phyloP scores from a whole-genome alignment of 2,888 invertebrate genomes.

The Graphium colonna region DNA sequence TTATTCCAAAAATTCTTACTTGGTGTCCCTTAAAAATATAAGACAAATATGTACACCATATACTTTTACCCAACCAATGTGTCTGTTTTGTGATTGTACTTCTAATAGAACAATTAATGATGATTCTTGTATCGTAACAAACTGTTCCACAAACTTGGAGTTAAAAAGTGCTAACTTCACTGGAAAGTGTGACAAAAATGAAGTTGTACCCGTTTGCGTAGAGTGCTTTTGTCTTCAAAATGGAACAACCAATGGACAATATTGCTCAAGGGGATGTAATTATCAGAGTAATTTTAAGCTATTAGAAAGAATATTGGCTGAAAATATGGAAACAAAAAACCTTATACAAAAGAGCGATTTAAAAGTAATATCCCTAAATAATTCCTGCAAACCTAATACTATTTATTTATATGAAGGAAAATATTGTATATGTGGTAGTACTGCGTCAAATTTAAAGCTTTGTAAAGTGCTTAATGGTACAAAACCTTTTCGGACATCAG shows the following conservation, averaged over 20 bases:
- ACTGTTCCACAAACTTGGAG: constrained; percentile 45
- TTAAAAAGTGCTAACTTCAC: constrained; percentile 37
- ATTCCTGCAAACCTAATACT: constrained; percentile 47
- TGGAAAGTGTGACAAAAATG: constrained; percentile 48
- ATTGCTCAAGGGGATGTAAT: constrained; percentile 56
- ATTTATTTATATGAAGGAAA: constrained; percentile 49
- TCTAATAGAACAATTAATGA: constrained; percentile 47
- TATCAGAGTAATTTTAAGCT: constrained; percentile 49
- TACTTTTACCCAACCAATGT: constrained; percentile 50
- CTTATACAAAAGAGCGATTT: constrained; percentile 42
- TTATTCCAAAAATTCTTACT: constrained; percentile 25
- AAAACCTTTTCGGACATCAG: constrained; percentile 20
- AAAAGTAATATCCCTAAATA: constrained; percentile 31
- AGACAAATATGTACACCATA: constrained; percentile 43
- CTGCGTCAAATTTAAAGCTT: constrained; percentile 43
- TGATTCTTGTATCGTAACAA: constrained; percentile 50
- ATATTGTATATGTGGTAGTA: constrained; percentile 59
- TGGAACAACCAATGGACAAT: constrained; percentile 42
- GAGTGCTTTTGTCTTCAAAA: constrained; percentile 59
- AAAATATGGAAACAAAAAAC: constrained; percentile 32
- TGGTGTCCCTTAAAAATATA: constrained; percentile 35
- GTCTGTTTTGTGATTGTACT: constrained; percentile 60
- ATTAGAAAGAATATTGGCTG: constrained; percentile 48
- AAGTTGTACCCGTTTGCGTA: constrained; percentile 55
- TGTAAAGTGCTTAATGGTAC: constrained; percentile 40